phyloP scores from a whole-genome alignment of 1,140 invertebrate genomes.

The Pentalonia nigronervosa region DNA sequence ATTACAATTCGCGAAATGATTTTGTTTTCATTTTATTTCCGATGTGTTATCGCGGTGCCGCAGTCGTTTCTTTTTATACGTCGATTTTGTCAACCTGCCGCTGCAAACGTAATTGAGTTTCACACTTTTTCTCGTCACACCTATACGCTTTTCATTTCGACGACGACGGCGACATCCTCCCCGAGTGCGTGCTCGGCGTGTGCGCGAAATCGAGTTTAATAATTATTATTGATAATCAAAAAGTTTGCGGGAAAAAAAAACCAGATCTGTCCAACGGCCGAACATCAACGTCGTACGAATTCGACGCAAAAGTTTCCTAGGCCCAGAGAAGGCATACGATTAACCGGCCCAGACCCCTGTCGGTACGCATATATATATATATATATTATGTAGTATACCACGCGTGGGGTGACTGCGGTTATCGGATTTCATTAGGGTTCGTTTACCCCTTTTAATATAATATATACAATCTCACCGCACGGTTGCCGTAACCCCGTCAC shows the following conservation, averaged over 20 bases:
- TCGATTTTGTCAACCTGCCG: neutral
- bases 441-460: slow-evolving; percentile 26
- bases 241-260: neutral
- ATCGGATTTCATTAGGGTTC: slow-evolving; percentile 25
- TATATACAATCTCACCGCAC: neutral
- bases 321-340: neutral
- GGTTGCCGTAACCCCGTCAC: neutral
- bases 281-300: neutral
- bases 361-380: neutral
- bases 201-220: neutral
- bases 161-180: neutral
- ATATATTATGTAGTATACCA: neutral
- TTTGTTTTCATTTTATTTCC: neutral
- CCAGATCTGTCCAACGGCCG: neutral
- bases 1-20: neutral
- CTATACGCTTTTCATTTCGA: neutral
- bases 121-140: neutral
- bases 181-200: neutral
- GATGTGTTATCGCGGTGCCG: neutral
- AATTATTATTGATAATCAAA: neutral
- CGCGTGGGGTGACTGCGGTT: neutral
- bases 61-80: neutral
- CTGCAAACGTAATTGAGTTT: neutral
- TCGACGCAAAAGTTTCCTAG: neutral
- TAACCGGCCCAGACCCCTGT: neutral